Evolutionary conservation across 2,797 vertebrate species (phyloP).

Genomic region (Hirundo rustica): DNA sequence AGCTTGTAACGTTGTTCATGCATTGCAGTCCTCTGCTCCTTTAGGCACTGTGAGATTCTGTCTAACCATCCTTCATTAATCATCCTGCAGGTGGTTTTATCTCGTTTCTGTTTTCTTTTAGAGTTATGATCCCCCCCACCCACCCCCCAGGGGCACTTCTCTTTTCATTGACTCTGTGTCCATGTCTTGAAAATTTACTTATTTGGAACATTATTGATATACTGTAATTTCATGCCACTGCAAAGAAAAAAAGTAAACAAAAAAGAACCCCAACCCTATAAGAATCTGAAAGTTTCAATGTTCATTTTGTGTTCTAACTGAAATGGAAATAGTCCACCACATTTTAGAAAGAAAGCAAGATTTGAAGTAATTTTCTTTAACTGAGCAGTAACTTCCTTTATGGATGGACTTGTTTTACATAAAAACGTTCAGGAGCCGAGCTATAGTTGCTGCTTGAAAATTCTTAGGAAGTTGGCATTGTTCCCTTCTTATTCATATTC

Average conservation of each 20-base stretch:
- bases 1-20: neutral
- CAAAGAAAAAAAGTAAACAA: neutral
- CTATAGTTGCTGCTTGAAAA: neutral
- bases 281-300: neutral
- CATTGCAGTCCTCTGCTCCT: neutral
- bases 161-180: neutral
- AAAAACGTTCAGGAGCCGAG: neutral
- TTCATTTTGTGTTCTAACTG: neutral
- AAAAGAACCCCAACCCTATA: fast-evolving
- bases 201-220: neutral
- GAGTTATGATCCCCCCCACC: neutral
- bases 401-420: neutral
- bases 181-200: neutral
- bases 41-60: neutral
- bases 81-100: neutral
- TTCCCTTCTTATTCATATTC: neutral
- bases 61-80: neutral
- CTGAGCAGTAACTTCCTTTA: neutral
- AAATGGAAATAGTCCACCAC: neutral
- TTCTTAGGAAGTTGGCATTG: neutral
- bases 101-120: neutral
- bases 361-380: neutral
- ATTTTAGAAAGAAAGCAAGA: neutral
- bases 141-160: neutral
- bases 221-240: neutral